Base-by-base conservation (phyloP, 2,888 invertebrate genomes). In the Lithophane leautieri region DNA sequence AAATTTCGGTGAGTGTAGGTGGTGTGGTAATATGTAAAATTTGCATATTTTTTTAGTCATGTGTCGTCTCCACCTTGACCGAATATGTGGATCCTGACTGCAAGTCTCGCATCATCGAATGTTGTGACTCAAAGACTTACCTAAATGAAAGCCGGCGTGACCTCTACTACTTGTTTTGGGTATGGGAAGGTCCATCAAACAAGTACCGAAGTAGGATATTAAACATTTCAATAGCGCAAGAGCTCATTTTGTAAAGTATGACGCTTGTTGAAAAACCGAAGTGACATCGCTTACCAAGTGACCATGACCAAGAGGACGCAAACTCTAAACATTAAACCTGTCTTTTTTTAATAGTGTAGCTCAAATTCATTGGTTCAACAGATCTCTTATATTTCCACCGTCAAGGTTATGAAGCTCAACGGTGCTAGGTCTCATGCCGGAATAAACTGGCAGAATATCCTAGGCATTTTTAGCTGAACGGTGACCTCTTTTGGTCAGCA, bases 11-110 rank as follows among this genome's bases (percentile, higher is more conserved):
- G 16, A 47, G 25, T 54, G 83, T 85, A 71, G 83, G 83, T 54
- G 75, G 56, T 84, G 50, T 47, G 47, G 50, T 73, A 69, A 84
- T 69, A 50, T 52, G 52, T 50, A 67, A 70, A 76, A 81, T 81
- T 77, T 72, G 70, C 81, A 83, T 88, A 83, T 86, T 78, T 86
- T 78, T 86, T 85, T 82, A 82, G 80, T 88, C 67, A 78, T 79
- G 82, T 85, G 79, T 60, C 63, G 82, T 61, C 50, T 66, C 85
- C 89, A 91, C 95, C 95, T 95, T 95, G 95, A 95, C 95, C 95
- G 93, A 94, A 91, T 92, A 93, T 86, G 86, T 88, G 89, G 88
- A 92, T 94, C 94, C 94, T 94, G 89, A 91, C 89, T 88, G 85
- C 83, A 80, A 14, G 50, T 65, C 68, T 76, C 86, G 86, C 94